Percentiles rank a stretch among this genome's conserved stretches.
These are phyloP conservation scores for Adineta ricciae DNA, from an alignment of 2,888 invertebrate genomes.

Conservation along the genomic window DNA sequence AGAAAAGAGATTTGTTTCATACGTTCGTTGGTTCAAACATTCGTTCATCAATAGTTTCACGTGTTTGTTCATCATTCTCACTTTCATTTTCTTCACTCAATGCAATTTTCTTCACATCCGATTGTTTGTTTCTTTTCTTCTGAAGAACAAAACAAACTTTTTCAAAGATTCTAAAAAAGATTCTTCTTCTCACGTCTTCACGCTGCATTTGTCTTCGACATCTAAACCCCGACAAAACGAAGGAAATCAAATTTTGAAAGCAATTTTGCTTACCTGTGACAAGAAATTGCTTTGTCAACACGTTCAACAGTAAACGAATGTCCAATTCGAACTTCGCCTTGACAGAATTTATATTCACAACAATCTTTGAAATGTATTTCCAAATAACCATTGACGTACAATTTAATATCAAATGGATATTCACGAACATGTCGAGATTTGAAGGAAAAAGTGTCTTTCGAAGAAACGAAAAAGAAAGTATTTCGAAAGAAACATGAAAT, in stretches of 20 bases:
- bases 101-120: no score
- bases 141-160: no score
- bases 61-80: no score
- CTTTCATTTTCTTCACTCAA: no score
- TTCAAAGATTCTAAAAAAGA: no score
- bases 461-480: slow-evolving; percentile 33
- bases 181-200: background rate
- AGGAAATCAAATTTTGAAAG: background rate
- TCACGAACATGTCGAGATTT: slow-evolving; percentile 48
- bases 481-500: background rate
- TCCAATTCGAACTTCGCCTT: background rate
- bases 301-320: background rate
- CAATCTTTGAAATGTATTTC: slow-evolving; percentile 50
- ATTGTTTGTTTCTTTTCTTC: no score
- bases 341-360: slow-evolving; percentile 49
- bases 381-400: slow-evolving; percentile 48
- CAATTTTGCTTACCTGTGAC: background rate
- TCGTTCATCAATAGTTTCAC: no score
- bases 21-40: no score
- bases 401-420: slow-evolving; percentile 50
- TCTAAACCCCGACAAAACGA: background rate
- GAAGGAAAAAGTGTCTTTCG: slow-evolving; percentile 49
- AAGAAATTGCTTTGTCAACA: background rate
- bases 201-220: background rate
- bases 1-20: no score